A percentile compares a stretch with the other conserved stretches of the same genome.
Evolutionary conservation across 2,113 vertebrate species (phyloP).

Genomic region (Loxodonta africana): DNA sequence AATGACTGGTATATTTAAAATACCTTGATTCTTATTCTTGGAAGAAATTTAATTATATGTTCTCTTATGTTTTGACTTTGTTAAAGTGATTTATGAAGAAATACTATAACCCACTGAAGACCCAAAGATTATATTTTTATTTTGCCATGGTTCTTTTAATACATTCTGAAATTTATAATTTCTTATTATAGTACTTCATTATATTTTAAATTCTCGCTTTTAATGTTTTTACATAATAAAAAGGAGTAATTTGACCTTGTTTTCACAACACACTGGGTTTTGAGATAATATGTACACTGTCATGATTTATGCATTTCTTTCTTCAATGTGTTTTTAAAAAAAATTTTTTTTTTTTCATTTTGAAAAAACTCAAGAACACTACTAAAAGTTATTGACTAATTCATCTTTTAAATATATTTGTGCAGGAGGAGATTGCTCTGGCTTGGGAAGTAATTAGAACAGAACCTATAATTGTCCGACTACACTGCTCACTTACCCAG

Average conservation of each 20-base stretch:
- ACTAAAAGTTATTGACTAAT: conserved; percentile 12
- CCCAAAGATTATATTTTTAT: neutral
- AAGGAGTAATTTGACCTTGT: conserved; percentile 24
- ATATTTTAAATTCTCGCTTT: conserved; percentile 25
- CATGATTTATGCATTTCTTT: neutral
- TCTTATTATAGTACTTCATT: neutral
- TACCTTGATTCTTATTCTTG: neutral
- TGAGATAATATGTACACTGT: conserved; percentile 3
- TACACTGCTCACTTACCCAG: conserved; percentile 95
- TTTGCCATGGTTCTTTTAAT: conserved; percentile 11
- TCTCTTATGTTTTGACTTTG: conserved; percentile 1
- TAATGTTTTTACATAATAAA: neutral
- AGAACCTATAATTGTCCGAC: conserved; percentile 94
- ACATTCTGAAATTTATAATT: neutral
- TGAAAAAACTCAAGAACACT: neutral
- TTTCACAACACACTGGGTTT: neutral
- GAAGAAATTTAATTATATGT: conserved; percentile 3
- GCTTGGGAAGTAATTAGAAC: conserved; percentile 96
- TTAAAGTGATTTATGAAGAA: conserved; percentile 40
- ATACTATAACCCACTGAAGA: neutral
- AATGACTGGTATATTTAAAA: neutral
- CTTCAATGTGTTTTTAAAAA: neutral
- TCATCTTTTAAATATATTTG: conserved; percentile 74
- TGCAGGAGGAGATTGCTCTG: conserved; percentile 95
- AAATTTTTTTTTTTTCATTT: neutral